Conservation (phyloP, 2,797 vertebrate species). For the Setipinna tenuifilis region DNA sequence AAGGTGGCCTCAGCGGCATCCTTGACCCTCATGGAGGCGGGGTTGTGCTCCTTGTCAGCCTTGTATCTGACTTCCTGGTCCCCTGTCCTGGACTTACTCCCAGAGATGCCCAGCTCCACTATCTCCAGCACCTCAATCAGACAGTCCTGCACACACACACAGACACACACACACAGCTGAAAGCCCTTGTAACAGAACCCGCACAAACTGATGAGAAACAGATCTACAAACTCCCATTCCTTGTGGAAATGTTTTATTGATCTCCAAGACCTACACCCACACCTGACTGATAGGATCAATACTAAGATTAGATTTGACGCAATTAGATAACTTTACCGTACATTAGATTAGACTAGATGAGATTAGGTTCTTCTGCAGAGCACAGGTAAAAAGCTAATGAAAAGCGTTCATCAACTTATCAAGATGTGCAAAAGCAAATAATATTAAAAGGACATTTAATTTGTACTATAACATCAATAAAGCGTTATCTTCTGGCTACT, state of each 20-base stretch:
- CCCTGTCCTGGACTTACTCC: slow-evolving; percentile 86
- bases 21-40: slow-evolving; percentile 91
- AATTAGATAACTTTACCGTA: neutral
- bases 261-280: neutral
- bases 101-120: slow-evolving; percentile 93
- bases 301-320: neutral
- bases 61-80: slow-evolving; percentile 87
- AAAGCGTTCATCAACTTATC: neutral
- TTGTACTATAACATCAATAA: no score
- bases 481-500: no score
- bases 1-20: slow-evolving; percentile 92
- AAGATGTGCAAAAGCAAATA: no score
- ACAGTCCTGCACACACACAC: slow-evolving; percentile 79
- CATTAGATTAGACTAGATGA: neutral
- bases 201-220: neutral
- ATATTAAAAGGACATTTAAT: no score
- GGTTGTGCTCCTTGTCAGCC: slow-evolving; percentile 90
- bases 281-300: neutral
- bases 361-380: neutral
- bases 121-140: slow-evolving; percentile 91
- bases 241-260: neutral
- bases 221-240: neutral
- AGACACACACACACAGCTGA: neutral
- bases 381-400: neutral
- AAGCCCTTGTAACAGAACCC: neutral